Conservation (phyloP, 2,888 invertebrate species). For the Drosophila colorata region DNA sequence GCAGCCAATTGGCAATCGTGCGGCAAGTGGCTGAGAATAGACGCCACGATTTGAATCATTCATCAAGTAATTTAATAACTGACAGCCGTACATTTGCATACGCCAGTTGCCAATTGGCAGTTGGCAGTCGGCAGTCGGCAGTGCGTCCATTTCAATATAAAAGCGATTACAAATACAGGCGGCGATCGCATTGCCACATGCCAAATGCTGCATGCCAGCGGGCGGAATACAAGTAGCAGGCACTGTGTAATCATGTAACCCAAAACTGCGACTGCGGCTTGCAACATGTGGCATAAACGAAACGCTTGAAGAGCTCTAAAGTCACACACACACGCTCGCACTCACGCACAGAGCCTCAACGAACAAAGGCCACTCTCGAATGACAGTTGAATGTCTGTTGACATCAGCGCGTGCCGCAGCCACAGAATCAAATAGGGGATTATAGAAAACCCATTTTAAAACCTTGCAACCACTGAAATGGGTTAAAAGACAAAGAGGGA, state of each 20-base stretch:
- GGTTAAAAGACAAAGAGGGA: neutral
- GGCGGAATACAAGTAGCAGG: slow-evolving; percentile 54
- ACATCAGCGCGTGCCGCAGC: slow-evolving; percentile 62
- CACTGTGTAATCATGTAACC: slow-evolving; percentile 53
- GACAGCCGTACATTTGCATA: slow-evolving; percentile 55
- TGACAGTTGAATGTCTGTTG: slow-evolving; percentile 59
- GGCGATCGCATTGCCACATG: slow-evolving; percentile 28
- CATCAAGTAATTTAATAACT: slow-evolving; percentile 70
- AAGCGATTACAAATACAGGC: slow-evolving; percentile 37
- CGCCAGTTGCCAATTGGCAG: slow-evolving; percentile 33
- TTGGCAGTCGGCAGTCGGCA: slow-evolving; percentile 23
- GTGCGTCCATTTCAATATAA: slow-evolving; percentile 46
- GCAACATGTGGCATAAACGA: slow-evolving; percentile 62
- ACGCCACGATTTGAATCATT: slow-evolving; percentile 47
- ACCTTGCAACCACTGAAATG: neutral
- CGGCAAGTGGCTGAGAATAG: slow-evolving; percentile 21
- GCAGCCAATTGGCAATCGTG: slow-evolving; percentile 50
- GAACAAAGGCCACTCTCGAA: slow-evolving; percentile 43
- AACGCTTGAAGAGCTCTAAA: slow-evolving; percentile 55
- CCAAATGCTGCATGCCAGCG: slow-evolving; percentile 25
- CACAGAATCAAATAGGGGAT: slow-evolving; percentile 32
- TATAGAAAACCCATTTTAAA: neutral
- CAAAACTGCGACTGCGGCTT: slow-evolving; percentile 50
- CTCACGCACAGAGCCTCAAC: neutral
- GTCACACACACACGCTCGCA: slow-evolving; percentile 4